Evolutionary conservation across 2,888 invertebrate species (phyloP).

Genomic region (Alsophila aescularia): DNA sequence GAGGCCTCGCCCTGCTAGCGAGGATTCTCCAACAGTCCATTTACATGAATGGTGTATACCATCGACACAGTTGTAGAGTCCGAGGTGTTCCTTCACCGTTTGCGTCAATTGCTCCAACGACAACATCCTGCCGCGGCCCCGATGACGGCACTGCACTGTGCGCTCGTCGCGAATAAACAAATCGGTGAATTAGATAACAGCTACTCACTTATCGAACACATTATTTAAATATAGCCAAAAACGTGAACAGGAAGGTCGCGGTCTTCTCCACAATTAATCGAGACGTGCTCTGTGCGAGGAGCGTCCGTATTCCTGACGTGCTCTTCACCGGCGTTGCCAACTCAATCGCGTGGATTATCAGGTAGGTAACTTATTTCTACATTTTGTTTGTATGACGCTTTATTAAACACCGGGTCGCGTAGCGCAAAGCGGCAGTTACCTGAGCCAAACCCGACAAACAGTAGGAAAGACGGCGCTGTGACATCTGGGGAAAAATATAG

Average conservation of each 20-base stretch:
- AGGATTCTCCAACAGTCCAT: conserved; percentile 86
- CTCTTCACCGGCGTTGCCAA: conserved; percentile 67
- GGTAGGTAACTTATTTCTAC: conserved; percentile 52
- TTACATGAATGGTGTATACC: conserved; percentile 58
- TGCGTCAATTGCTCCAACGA: conserved; percentile 79
- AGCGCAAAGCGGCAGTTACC: conserved; percentile 57
- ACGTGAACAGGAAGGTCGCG: conserved; percentile 42
- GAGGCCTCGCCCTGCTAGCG: conserved; percentile 88
- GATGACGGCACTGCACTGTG: conserved; percentile 75
- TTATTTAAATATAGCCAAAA: conserved; percentile 66
- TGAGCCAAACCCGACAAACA: conserved; percentile 48
- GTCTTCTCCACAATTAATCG: conserved; percentile 69
- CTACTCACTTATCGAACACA: conserved; percentile 63
- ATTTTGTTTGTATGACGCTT: conserved; percentile 25
- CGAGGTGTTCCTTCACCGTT: conserved; percentile 76
- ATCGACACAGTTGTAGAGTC: conserved; percentile 55
- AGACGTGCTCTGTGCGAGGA: conserved; percentile 61
- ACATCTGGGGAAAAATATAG: conserved; percentile 63
- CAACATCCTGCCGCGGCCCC: conserved; percentile 79
- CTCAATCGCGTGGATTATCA: conserved; percentile 57
- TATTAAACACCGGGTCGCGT: conserved; percentile 33
- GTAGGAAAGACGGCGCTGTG: conserved; percentile 64
- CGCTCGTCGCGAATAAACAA: conserved; percentile 71
- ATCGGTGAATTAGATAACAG: conserved; percentile 75
- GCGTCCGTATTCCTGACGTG: conserved; percentile 58